Evolutionary conservation across 2,888 invertebrate species (phyloP).

Genomic region (Pseudococcus viburni): DNA sequence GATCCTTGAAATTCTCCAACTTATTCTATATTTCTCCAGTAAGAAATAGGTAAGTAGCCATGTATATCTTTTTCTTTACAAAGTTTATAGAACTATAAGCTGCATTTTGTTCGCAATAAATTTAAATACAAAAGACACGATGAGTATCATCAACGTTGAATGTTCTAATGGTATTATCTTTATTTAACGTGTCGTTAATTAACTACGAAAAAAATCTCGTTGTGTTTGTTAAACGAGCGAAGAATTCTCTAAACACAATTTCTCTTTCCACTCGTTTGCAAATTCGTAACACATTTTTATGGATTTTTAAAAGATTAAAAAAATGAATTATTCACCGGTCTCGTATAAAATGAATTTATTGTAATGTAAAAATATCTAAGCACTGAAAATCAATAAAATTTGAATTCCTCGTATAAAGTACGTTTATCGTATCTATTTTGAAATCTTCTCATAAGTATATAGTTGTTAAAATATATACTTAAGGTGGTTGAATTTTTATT

Average conservation of each 20-base stretch:
- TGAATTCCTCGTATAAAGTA: no score
- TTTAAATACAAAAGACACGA: background rate
- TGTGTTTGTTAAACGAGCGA: background rate
- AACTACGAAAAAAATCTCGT: background rate
- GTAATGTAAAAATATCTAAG: no score
- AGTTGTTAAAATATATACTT: no score
- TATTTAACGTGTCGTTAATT: background rate
- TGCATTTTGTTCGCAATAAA: background rate
- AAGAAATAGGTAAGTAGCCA: no score
- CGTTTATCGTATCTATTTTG: no score
- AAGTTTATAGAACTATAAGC: background rate
- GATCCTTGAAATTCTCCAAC: no score
- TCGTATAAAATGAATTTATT: no score
- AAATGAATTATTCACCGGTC: background rate
- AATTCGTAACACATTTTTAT: background rate
- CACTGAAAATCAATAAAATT: no score
- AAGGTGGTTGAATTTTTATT: no score
- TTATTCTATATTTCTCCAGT: no score
- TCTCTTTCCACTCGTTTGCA: background rate
- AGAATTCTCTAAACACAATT: background rate
- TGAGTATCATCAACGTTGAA: background rate
- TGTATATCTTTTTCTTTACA: no score
- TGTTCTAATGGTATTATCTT: background rate
- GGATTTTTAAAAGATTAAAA: background rate
- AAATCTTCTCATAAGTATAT: no score